Evolutionary conservation across 2,888 invertebrate species (phyloP).

Genomic region (Melieria crassipennis): DNA sequence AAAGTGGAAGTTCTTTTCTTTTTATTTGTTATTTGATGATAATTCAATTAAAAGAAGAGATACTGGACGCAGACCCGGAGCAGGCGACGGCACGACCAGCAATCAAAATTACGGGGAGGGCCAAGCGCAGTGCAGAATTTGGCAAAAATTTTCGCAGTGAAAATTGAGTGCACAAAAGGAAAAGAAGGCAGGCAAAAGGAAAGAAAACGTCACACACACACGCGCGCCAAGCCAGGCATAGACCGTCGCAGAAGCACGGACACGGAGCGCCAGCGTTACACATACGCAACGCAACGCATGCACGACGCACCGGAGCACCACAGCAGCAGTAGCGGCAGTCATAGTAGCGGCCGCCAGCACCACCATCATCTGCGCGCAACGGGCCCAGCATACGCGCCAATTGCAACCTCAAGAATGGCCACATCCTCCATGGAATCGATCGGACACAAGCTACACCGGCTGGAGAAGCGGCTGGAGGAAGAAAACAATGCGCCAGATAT

Average conservation of each 20-base stretch:
- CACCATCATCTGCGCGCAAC: not conserved
- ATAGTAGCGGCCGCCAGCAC: not conserved
- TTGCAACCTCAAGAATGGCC: constrained; percentile 28
- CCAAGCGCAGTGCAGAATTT: constrained; percentile 10
- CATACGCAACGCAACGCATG: too few relatives aligned
- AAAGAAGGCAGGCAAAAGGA: too few relatives aligned
- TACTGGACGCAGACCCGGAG: too few relatives aligned
- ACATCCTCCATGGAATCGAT: constrained; percentile 68
- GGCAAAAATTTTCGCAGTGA: constrained; percentile 34
- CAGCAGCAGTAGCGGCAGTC: constrained; percentile 12
- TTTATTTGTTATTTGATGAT: constrained; percentile 33
- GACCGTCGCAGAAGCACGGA: too few relatives aligned
- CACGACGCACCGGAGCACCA: constrained; percentile 22
- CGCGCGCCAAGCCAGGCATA: too few relatives aligned
- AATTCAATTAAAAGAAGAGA: constrained; percentile 35
- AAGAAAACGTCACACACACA: too few relatives aligned
- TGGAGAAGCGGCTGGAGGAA: constrained; percentile 79
- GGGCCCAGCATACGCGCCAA: not conserved
- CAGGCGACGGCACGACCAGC: too few relatives aligned
- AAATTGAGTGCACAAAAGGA: constrained; percentile 33
- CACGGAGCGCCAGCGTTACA: too few relatives aligned
- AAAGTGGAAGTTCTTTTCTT: constrained; percentile 30
- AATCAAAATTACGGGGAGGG: not conserved
- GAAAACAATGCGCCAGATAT: constrained; percentile 65
- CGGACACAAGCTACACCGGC: constrained; percentile 76